A percentile compares a stretch with the other conserved stretches of the same genome.
Evolutionary conservation across 2,797 vertebrate species (phyloP).

Genomic region (Catostomus latipinnis): DNA sequence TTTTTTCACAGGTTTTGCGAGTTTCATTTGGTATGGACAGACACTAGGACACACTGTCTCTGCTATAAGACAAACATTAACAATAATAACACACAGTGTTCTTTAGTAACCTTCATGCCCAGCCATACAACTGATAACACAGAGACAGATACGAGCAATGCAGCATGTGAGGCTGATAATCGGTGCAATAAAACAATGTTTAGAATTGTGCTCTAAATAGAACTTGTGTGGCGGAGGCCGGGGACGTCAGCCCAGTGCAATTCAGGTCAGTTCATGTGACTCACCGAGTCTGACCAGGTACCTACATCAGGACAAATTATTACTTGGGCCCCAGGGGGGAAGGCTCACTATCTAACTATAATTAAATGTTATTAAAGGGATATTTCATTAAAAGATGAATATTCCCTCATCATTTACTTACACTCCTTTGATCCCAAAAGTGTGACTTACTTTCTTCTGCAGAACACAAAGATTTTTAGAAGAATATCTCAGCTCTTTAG

Average conservation of each 20-base stretch:
- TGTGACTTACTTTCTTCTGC: too few species aligned
- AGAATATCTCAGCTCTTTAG: too few species aligned
- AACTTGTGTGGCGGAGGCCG: background rate
- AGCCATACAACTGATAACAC: background rate
- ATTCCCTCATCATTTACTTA: too few species aligned
- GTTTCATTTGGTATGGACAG: too few species aligned
- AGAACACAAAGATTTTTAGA: too few species aligned
- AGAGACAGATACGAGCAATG: background rate
- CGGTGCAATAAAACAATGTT: background rate
- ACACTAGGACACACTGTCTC: background rate
- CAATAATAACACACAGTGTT: constrained; percentile 3
- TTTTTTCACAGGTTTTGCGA: too few species aligned
- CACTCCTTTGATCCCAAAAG: too few species aligned
- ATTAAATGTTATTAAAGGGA: background rate
- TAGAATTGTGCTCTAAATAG: background rate
- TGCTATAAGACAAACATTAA: background rate
- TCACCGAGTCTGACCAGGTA: background rate
- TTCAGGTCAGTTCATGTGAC: constrained; percentile 4
- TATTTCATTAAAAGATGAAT: too few species aligned
- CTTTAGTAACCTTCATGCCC: background rate
- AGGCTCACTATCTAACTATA: background rate
- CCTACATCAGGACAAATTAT: background rate
- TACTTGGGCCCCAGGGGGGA: background rate
- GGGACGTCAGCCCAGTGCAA: background rate
- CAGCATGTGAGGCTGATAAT: background rate